Percentiles rank a stretch among this genome's conserved stretches.
Evolutionary conservation across 2,113 vertebrate species (phyloP).

Genomic region (zebrafish (Danio rerio)): GRCz12tu NC_133178.1:56426001-56426500

Average conservation of each 20-base stretch:
- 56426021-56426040: slow-evolving; percentile 88
- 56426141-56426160: slow-evolving; percentile 25
- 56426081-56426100: slow-evolving; percentile 22
- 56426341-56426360: neutral
- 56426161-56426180: slow-evolving; percentile 38
- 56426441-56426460: too few species aligned
- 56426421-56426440: too few species aligned
- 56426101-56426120: slow-evolving; percentile 3
- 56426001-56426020: slow-evolving; percentile 87
- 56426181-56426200: slow-evolving; percentile 22
- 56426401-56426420: too few species aligned
- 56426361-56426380: too few species aligned
- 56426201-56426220: slow-evolving; percentile 13
- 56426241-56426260: slow-evolving; percentile 32
- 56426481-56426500: too few species aligned
- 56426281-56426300: slow-evolving; percentile 92
- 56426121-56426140: slow-evolving; percentile 53
- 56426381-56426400: too few species aligned
- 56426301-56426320: slow-evolving; percentile 88
- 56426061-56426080: neutral
- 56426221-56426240: neutral
- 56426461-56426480: too few species aligned
- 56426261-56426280: slow-evolving; percentile 71
- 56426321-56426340: slow-evolving; percentile 85
- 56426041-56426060: slow-evolving; percentile 87